Evolutionary conservation across 2,113 vertebrate species (phyloP).

Genomic region (Tychaedon coryphoeus): DNA sequence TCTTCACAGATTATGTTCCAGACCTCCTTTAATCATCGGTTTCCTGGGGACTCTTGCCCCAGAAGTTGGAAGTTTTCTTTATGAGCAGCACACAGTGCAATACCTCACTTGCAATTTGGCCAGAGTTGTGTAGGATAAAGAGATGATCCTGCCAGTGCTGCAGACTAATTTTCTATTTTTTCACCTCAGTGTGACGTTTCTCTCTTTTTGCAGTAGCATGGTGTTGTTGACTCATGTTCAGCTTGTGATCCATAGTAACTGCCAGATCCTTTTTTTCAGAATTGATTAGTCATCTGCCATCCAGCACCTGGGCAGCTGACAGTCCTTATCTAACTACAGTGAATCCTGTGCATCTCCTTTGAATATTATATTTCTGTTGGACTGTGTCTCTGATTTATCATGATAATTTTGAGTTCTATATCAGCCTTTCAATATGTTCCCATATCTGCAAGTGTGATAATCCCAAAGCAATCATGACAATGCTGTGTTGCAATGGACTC

Average conservation of each 20-base stretch:
- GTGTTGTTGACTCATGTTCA: constrained; percentile 47
- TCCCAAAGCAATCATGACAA: neutral
- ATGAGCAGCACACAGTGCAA: neutral
- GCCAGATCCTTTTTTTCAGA: neutral
- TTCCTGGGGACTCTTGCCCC: neutral
- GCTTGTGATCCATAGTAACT: constrained; percentile 26
- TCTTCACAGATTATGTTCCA: neutral
- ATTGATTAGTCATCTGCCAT: neutral
- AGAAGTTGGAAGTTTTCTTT: neutral
- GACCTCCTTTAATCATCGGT: neutral
- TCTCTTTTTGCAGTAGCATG: neutral
- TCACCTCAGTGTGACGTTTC: neutral
- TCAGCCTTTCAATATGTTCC: neutral
- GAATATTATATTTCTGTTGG: neutral
- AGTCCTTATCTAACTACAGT: neutral
- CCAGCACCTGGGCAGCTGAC: neutral
- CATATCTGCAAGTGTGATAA: neutral
- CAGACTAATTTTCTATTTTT: constrained; percentile 31
- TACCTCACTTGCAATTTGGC: neutral
- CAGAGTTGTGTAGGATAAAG: neutral
- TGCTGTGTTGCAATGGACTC: neutral
- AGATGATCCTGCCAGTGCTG: neutral
- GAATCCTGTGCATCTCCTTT: fast-evolving
- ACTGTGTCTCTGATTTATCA: neutral
- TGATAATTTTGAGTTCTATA: neutral